Conservation (phyloP, 2,113 vertebrate genomes). For the Casuarius casuarius region DNA sequence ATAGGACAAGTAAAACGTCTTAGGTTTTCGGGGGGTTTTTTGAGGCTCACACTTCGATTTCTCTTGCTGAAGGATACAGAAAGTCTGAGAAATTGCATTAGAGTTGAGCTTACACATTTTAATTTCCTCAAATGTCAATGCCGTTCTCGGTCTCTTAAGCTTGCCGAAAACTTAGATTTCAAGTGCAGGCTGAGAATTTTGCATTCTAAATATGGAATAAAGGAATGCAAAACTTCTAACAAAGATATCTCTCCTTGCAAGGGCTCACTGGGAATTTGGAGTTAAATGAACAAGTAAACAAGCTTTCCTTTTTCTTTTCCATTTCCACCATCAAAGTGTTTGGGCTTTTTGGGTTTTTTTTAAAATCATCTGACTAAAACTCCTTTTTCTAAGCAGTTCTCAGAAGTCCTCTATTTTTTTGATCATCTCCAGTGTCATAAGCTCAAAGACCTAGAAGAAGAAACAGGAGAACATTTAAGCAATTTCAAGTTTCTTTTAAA, state of each 20-base stretch:
- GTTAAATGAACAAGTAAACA: not conserved
- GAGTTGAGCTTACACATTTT: not conserved
- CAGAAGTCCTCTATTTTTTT: not conserved
- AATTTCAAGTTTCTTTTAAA: too few species aligned
- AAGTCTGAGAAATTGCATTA: not conserved
- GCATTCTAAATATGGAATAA: not conserved
- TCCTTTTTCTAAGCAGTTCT: not conserved
- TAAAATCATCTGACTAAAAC: not conserved
- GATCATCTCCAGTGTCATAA: not conserved
- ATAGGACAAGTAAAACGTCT: too few species aligned
- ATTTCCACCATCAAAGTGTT: accelerated
- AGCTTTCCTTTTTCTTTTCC: not conserved
- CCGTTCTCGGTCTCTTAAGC: not conserved
- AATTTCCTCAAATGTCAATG: too few species aligned
- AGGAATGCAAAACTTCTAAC: accelerated
- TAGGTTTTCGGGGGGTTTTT: too few species aligned
- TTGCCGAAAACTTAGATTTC: not conserved
- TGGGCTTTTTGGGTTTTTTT: too few species aligned
- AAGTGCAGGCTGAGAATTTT: not conserved
- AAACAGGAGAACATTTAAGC: too few species aligned
- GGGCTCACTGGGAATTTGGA: not conserved
- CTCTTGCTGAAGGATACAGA: not conserved
- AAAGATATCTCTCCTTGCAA: not conserved
- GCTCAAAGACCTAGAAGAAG: not conserved
- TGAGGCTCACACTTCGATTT: accelerated